A percentile compares a stretch with the other conserved stretches of the same genome.
phyloP scores from a whole-genome alignment of 2,113 vertebrate genomes.

The Talpa occidentalis region DNA sequence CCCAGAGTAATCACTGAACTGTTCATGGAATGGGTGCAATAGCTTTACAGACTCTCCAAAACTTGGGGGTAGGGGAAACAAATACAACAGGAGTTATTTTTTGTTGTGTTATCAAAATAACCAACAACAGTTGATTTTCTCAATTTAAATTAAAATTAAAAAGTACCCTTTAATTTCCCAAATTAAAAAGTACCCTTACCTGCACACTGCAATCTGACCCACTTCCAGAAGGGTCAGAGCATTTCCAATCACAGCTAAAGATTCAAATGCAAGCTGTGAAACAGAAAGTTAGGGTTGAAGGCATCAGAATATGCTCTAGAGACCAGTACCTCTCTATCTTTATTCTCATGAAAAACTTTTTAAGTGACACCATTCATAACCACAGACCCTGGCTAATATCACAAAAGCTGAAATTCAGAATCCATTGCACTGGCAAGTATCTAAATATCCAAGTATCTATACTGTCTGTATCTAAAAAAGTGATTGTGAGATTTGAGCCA shows the following conservation, averaged over 20 bases:
- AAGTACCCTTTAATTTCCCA: conserved; percentile 73
- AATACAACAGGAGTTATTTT: conserved; percentile 15
- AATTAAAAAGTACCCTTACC: conserved; percentile 86
- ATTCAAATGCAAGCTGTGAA: conserved; percentile 96
- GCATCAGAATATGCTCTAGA: neutral
- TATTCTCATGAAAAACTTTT: neutral
- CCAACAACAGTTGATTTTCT: neutral
- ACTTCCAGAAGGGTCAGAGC: conserved; percentile 96
- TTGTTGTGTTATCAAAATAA: neutral
- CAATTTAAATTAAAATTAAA: neutral
- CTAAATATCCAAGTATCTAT: too few relatives aligned
- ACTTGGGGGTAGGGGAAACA: conserved; percentile 82
- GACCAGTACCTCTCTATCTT: neutral
- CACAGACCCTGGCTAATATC: neutral
- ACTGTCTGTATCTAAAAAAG: neutral
- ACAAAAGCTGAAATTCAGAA: neutral
- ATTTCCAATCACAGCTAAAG: conserved; percentile 96
- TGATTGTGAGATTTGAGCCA: neutral
- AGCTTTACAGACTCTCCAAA: conserved; percentile 97
- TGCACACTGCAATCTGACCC: conserved; percentile 97
- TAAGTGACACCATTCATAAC: neutral
- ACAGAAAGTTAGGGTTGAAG: conserved; percentile 48
- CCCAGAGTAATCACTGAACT: conserved; percentile 94
- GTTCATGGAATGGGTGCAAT: conserved; percentile 97
- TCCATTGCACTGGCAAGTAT: neutral